phyloP scores from a whole-genome alignment of 2,888 invertebrate species.

The Drepana falcataria region DNA sequence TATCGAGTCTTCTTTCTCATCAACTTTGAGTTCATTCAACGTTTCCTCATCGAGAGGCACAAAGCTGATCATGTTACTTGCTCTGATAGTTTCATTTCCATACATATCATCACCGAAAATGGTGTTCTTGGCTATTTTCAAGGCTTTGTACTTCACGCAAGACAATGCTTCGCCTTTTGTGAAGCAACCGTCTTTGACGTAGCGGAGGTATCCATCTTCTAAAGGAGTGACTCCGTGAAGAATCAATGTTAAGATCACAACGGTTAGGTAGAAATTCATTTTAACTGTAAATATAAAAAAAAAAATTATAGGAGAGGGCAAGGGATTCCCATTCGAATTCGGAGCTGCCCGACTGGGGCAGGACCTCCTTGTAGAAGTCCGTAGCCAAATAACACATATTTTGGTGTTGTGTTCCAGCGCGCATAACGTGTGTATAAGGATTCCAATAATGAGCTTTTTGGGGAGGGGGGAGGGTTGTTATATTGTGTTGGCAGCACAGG shows the following conservation, averaged over 20 bases:
- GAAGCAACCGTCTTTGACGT: conserved; percentile 66
- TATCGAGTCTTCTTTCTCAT: conserved; percentile 32
- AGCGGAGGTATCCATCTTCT: conserved; percentile 63
- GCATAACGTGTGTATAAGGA: no score
- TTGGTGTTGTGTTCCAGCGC: no score
- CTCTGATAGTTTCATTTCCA: conserved; percentile 57
- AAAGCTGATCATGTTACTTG: conserved; percentile 54
- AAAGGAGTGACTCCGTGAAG: conserved; percentile 24
- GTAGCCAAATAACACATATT: no score
- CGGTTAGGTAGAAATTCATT: conserved; percentile 20
- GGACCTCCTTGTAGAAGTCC: no score
- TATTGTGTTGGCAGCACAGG: no score
- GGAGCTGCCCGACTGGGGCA: no score
- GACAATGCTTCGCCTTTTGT: conserved; percentile 59
- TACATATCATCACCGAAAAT: conserved; percentile 51
- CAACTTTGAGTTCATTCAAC: conserved; percentile 36
- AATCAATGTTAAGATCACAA: conserved; percentile 22
- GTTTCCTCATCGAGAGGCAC: conserved; percentile 60
- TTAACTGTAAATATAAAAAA: conserved; percentile 5
- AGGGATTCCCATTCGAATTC: no score
- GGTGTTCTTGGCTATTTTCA: conserved; percentile 62
- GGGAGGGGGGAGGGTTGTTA: no score
- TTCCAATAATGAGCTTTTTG: no score
- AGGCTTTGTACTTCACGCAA: conserved; percentile 66
- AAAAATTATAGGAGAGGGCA: no score